A percentile compares a stretch with the other conserved stretches of the same genome.
Evolutionary conservation across 2,888 invertebrate species (phyloP).

Genomic region (Netelia virgata): DNA sequence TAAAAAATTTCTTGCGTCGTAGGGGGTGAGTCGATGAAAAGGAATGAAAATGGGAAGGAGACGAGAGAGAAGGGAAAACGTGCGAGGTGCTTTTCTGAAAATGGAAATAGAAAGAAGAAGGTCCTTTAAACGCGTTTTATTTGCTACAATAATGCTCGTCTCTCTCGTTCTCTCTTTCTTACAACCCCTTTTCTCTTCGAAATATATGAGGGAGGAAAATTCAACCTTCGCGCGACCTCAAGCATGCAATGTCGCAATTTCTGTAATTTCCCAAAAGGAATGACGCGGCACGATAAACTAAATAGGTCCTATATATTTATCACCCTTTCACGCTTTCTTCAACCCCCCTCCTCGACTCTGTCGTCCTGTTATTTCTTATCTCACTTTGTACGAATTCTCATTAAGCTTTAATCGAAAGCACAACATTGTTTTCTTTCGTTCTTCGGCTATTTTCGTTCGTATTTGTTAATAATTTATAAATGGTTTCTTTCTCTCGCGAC

Average conservation of each 20-base stretch:
- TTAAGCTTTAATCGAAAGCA: constrained; percentile 34
- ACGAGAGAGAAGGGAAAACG: not conserved
- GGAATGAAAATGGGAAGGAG: not conserved
- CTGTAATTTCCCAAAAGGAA: constrained; percentile 28
- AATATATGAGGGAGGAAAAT: constrained; percentile 22
- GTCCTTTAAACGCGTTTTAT: constrained; percentile 16
- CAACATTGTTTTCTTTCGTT: not conserved
- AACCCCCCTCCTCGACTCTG: not conserved
- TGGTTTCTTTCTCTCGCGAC: not conserved
- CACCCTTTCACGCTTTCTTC: not conserved
- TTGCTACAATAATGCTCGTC: not conserved
- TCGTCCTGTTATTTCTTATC: not conserved
- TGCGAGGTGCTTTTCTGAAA: constrained; percentile 11
- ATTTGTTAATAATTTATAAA: not conserved
- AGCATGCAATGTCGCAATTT: not conserved
- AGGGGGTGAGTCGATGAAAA: not conserved
- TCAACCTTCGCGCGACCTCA: constrained; percentile 34
- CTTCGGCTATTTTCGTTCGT: constrained; percentile 1
- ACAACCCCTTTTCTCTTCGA: not conserved
- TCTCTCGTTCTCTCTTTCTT: not conserved
- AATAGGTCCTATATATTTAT: constrained; percentile 20
- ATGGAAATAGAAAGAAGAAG: constrained; percentile 1
- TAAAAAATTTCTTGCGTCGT: constrained; percentile 27
- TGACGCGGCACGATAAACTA: constrained; percentile 33
- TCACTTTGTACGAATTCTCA: constrained; percentile 5